These are phyloP conservation scores for Ia io DNA, from an alignment of 2,113 vertebrate genomes.

Conservation along the genomic window DNA sequence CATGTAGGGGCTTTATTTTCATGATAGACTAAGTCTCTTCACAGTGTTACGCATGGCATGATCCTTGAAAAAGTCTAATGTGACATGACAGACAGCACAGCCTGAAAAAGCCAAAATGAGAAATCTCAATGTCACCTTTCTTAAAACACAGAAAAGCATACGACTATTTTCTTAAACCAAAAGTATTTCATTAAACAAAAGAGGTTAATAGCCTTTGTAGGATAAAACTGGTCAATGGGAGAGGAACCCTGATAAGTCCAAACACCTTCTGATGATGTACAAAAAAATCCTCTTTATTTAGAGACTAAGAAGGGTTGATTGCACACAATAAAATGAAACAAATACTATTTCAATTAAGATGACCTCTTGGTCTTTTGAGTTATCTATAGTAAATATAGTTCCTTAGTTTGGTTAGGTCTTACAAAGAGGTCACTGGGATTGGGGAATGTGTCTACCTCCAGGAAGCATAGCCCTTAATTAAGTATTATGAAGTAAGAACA, in stretches of 20 bases:
- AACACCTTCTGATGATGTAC: constrained; percentile 11
- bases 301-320: not conserved
- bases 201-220: not conserved
- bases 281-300: constrained; percentile 41
- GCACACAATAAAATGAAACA: not conserved
- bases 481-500: not conserved
- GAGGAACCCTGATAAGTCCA: not conserved
- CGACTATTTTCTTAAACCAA: not conserved
- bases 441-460: not conserved
- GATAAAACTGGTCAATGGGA: not conserved
- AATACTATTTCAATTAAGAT: not conserved
- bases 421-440: not conserved
- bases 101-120: constrained; percentile 58
- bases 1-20: constrained; percentile 66
- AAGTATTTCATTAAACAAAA: not conserved
- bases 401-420: not conserved
- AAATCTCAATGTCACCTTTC: constrained; percentile 65
- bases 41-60: constrained; percentile 58
- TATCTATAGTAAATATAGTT: not conserved
- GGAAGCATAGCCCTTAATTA: not conserved
- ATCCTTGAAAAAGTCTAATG: constrained; percentile 65
- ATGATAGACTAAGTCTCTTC: constrained; percentile 50
- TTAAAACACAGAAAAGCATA: constrained; percentile 33
- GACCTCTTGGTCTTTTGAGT: not conserved
- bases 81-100: constrained; percentile 71